Base-by-base conservation (phyloP, 2,888 invertebrate species). In the Seira ritae region DNA sequence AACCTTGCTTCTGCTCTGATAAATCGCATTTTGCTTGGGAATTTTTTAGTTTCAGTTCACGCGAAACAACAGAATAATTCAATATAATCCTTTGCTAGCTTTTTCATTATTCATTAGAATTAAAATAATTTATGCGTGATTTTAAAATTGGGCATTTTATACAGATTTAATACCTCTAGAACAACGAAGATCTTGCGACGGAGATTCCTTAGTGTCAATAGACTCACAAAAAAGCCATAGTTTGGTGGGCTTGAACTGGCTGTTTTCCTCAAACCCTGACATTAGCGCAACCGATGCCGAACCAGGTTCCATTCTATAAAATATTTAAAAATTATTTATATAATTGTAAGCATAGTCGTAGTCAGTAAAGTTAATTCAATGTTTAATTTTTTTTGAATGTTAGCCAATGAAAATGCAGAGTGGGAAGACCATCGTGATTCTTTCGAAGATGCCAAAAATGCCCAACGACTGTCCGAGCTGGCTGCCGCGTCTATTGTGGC, bases 211-310 rank as follows among this genome's bases (percentile, higher is more conserved):
- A 0, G 84, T 82, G 22, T 89, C 89, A 17, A 82, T 69, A 17
- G 89, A 89, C 65, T 89, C 89, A 24, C 89, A 89, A 60, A 85
- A 82, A 69, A 88, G 87, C 75, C 86, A 92, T 62, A 94, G 94
- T 89, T 90, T 93, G 62, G 91, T 93, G 69, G 94, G 93, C 68
- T 91, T 94, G 80, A 93, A 94, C 90, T 93, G 94, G 93, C 91
- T 94, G 71, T 94, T 94, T 90, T 93, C 93, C 83, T 91, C 89
- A 90, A 90, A 81, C 60, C 72, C 84, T 37, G 87, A 87, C n/a
- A 50, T 86, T 24, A 65, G 76, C 2, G 23, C 31, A 19, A 66
- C 17, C 0, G 84, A 84, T 31, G 80, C 65, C 15, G 73, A 68
- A 15, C 78, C 79, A 65, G 78, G 84, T 84, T 31, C 31, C 31